Evolutionary conservation across 2,797 vertebrate genomes (phyloP).

Genomic region (Pseudochirops cupreus): DNA sequence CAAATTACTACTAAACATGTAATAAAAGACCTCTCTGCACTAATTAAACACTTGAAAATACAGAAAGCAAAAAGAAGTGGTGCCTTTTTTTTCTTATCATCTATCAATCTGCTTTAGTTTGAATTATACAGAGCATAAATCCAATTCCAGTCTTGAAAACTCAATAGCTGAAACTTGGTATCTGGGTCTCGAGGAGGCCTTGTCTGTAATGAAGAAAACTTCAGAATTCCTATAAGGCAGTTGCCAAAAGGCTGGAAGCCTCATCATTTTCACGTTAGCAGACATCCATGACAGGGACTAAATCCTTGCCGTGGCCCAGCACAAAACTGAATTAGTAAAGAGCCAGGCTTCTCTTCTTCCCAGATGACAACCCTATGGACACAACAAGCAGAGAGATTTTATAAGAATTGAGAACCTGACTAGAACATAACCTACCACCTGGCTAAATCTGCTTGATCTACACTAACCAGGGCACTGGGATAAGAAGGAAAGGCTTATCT

Average conservation of each 20-base stretch:
- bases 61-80: not conserved
- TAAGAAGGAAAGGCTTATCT: not conserved
- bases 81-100: not conserved
- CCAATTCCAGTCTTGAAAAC: conserved; percentile 34
- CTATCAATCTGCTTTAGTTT: conserved; percentile 15
- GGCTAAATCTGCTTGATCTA: not conserved
- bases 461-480: not conserved
- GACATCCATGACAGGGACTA: no score
- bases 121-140: conserved; percentile 44
- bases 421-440: not conserved
- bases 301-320: not conserved
- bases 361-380: not conserved
- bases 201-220: conserved; percentile 21
- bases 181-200: not conserved
- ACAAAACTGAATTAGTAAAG: conserved; percentile 17
- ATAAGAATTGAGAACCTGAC: conserved; percentile 18
- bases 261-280: conserved; percentile 26
- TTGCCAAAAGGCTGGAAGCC: conserved; percentile 20
- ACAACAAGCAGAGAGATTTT: conserved; percentile 17
- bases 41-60: not conserved
- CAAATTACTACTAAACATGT: not conserved
- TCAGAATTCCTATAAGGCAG: conserved; percentile 9
- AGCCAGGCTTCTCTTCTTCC: not conserved
- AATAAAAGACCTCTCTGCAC: not conserved
- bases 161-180: conserved; percentile 11